Evolutionary conservation across 2,888 invertebrate species (phyloP).

Genomic region (Sipha maydis): DNA sequence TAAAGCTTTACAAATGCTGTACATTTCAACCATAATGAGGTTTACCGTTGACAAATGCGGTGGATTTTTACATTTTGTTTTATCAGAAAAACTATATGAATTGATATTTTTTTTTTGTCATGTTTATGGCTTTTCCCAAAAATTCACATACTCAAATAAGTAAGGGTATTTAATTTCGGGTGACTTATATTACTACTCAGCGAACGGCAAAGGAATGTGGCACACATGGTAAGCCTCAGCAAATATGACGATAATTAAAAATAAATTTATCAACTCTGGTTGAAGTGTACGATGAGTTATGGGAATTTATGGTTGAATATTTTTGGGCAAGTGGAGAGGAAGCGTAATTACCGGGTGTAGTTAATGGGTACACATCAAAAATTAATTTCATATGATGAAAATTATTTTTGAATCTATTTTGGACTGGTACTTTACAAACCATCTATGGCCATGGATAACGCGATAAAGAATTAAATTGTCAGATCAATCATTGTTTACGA

Average conservation of each 20-base stretch:
- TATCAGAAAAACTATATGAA: background rate
- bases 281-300: constrained; percentile 56
- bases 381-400: constrained; percentile 53
- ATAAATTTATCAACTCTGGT: constrained; percentile 58
- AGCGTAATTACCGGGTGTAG: constrained; percentile 41
- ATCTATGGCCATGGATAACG: background rate
- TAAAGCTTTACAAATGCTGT: background rate
- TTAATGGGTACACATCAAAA: constrained; percentile 51
- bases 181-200: constrained; percentile 18
- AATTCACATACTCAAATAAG: background rate
- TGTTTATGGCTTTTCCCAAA: background rate
- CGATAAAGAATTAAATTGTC: background rate
- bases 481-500: background rate
- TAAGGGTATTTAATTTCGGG: background rate
- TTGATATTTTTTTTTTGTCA: background rate
- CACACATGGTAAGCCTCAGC: constrained; percentile 34
- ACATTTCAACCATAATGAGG: background rate
- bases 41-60: background rate
- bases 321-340: background rate
- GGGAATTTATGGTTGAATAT: constrained; percentile 50
- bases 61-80: background rate
- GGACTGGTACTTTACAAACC: background rate
- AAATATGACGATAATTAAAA: constrained; percentile 58
- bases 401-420: constrained; percentile 35
- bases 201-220: constrained; percentile 26